A percentile compares a stretch with the other conserved stretches of the same genome.
These are phyloP conservation scores for Drosophila albomicans DNA, from an alignment of 1,140 invertebrate species.

Conservation along the genomic window DNA sequence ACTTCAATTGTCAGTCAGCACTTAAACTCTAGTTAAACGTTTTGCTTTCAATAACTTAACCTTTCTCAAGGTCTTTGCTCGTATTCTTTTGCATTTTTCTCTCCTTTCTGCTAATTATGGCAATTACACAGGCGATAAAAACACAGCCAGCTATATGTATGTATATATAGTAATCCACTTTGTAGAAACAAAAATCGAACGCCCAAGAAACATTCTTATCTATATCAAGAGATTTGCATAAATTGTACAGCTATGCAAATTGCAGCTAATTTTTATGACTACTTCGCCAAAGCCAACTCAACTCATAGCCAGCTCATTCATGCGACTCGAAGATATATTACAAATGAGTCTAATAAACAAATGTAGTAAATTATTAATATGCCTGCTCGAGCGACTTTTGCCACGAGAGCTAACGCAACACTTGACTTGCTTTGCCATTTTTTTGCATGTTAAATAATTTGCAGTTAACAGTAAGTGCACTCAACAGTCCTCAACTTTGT, in stretches of 20 bases:
- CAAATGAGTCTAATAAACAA: conserved; percentile 12
- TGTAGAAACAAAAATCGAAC: conserved; percentile 7
- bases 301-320: conserved; percentile 66
- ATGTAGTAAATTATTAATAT: conserved; percentile 41
- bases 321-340: conserved; percentile 32
- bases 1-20: conserved; percentile 12
- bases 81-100: not conserved
- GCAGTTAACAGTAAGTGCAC: not conserved
- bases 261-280: conserved; percentile 77
- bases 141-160: conserved; percentile 16
- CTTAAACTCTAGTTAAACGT: conserved; percentile 22
- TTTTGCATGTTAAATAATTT: not conserved
- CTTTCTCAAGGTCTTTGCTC: conserved; percentile 61
- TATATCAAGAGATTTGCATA: conserved; percentile 74
- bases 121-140: conserved; percentile 78
- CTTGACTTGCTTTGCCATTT: not conserved
- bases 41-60: conserved; percentile 57
- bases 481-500: not conserved
- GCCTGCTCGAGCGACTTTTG: not conserved
- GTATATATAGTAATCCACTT: conserved; percentile 23
- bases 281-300: conserved; percentile 40
- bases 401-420: not conserved
- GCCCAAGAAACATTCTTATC: conserved; percentile 62
- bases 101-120: conserved; percentile 64
- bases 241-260: conserved; percentile 79